These are phyloP conservation scores for Cistogaster globosa DNA, from an alignment of 2,888 invertebrate genomes.

Conservation along the genomic window DNA sequence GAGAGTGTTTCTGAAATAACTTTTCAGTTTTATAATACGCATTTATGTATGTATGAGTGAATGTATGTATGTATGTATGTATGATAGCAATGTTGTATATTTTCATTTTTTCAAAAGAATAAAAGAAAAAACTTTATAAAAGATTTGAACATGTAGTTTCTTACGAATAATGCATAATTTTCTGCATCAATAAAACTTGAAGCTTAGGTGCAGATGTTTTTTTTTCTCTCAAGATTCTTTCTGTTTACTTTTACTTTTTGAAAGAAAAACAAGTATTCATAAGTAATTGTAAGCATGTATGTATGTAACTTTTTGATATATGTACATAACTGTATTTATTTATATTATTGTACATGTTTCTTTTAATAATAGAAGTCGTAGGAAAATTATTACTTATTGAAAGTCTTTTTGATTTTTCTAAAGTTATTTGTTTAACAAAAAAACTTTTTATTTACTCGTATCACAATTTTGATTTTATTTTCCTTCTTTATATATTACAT, in stretches of 20 bases:
- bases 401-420: background rate
- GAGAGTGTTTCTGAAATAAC: background rate
- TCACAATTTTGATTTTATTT: slow-evolving; percentile 23
- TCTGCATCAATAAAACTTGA: slow-evolving; percentile 54
- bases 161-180: slow-evolving; percentile 51
- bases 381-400: background rate
- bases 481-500: background rate
- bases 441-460: no score
- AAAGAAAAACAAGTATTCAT: background rate
- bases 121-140: background rate
- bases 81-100: background rate
- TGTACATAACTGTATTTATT: background rate
- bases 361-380: background rate
- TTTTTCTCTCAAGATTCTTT: slow-evolving; percentile 16
- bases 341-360: background rate
- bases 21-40: background rate
- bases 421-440: background rate
- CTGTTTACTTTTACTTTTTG: slow-evolving; percentile 42
- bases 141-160: slow-evolving; percentile 40
- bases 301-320: no score
- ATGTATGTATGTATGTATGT: no score
- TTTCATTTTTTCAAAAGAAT: background rate
- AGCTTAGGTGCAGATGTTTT: slow-evolving; percentile 27
- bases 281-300: slow-evolving; percentile 5
- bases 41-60: no score